Base-by-base conservation (phyloP, 2,113 vertebrate genomes). In the Salminus brasiliensis region DNA sequence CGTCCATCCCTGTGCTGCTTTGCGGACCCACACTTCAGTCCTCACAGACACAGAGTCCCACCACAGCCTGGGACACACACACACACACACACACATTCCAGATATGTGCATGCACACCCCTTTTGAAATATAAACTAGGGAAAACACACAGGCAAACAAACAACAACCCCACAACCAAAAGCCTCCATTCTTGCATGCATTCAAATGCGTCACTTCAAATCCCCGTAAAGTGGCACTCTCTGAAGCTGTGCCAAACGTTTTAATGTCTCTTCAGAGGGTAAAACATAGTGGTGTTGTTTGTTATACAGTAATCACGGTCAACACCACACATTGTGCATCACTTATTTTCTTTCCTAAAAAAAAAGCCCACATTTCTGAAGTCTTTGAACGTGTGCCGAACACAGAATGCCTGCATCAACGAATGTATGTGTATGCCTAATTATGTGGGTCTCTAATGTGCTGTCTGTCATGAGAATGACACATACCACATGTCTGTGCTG, bases 11-110 rank as follows among this genome's bases (percentile, higher is more conserved):
- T 18, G n/a, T 79, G 71, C 55, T 76, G 78, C 52, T 21, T 39
- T 32, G 55, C 63, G 30, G 69, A 59, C 32, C 49, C 60, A 80
- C 69, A 47, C 47, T 77, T 43, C 73, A 81, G 59, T 74, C 72
- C 55, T 77, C 71, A 85, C 68, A 85, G 80, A 79, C 69, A 71
- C 73, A 62, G 52, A 77, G 78, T 84, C 83, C 60, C 70, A 76
- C 83, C 83, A 81, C 83, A 84, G 74, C 65, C 65, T 76, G 25
- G 15, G 71, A 84, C 77, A 79, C 59, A 62, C 77, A 72, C 57
- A 60, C 45, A 23, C 47, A 72, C 49, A 53, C 53, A 59, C 53
- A 74, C 47, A 69, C 55, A 74, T 68, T 53, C 43, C 11, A 13
- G n/a, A 23, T 27, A 47, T 47, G 43, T n/a, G 25, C 69, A 72